A percentile compares a stretch with the other conserved stretches of the same genome.
These are phyloP conservation scores for Scaptomyza polygonia DNA, from an alignment of 2,888 invertebrate genomes.

Conservation along the genomic window DNA sequence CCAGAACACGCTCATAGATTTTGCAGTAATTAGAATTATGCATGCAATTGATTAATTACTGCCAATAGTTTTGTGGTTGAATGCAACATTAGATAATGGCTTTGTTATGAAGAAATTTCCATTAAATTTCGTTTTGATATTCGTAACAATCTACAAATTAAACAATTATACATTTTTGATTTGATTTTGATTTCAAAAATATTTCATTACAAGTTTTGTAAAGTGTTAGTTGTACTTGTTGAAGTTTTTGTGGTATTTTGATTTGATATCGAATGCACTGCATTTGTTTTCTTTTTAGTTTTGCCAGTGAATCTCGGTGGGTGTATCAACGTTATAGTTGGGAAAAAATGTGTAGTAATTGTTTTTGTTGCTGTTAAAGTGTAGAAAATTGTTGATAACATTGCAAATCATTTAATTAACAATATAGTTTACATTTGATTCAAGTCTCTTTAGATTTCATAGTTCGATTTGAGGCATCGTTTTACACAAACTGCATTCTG, in stretches of 20 bases:
- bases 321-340: slow-evolving; percentile 24
- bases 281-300: neutral
- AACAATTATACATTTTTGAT: neutral
- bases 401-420: neutral
- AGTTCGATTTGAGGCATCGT: neutral
- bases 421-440: slow-evolving; percentile 1
- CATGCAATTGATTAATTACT: slow-evolving; percentile 17
- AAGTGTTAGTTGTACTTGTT: slow-evolving; percentile 12
- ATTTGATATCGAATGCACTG: slow-evolving; percentile 11
- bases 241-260: neutral
- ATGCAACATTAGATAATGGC: neutral
- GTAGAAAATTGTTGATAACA: neutral
- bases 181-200: neutral
- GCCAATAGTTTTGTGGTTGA: neutral
- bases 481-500: neutral
- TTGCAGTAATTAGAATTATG: slow-evolving; percentile 11
- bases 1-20: slow-evolving; percentile 7
- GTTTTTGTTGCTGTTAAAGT: neutral
- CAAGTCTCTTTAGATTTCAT: slow-evolving; percentile 5
- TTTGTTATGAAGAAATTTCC: neutral
- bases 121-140: neutral
- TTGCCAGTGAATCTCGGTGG: slow-evolving; percentile 23
- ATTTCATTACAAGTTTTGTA: neutral
- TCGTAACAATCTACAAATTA: neutral
- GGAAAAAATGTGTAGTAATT: neutral